Evolutionary conservation across 2,888 invertebrate genomes (phyloP).

Genomic region (Strigamia crassipes): DNA sequence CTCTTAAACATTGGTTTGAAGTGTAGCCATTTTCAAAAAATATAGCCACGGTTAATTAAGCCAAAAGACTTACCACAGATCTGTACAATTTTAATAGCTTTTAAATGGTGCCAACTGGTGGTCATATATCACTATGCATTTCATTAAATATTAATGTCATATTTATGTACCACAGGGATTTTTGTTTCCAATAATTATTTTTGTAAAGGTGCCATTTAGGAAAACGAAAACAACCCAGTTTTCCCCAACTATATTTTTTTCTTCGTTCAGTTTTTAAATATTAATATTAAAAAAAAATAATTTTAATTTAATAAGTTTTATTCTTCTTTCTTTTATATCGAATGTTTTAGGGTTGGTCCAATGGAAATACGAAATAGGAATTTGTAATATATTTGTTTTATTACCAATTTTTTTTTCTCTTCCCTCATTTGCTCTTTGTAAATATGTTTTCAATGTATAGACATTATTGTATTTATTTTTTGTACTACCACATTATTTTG

Average conservation of each 20-base stretch:
- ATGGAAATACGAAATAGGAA: slow-evolving; percentile 1
- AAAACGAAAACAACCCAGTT: neutral
- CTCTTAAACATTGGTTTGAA: slow-evolving; percentile 43
- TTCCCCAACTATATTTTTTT: neutral
- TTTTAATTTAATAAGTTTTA: neutral
- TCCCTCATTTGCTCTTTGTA: slow-evolving; percentile 17
- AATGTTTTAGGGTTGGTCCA: neutral
- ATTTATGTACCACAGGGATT: slow-evolving; percentile 18
- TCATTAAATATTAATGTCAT: slow-evolving; percentile 19
- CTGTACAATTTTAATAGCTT: neutral
- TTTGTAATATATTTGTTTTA: slow-evolving; percentile 5
- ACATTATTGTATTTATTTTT: slow-evolving; percentile 36
- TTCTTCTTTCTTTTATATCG: neutral
- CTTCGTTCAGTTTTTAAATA: neutral
- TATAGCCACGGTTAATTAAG: neutral
- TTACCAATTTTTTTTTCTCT: neutral
- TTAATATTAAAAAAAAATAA: neutral
- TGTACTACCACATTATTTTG: slow-evolving; percentile 32
- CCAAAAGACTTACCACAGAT: slow-evolving; percentile 8
- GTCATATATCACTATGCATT: slow-evolving; percentile 25
- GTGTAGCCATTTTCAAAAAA: slow-evolving; percentile 1
- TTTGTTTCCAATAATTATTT: neutral
- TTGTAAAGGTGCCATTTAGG: slow-evolving; percentile 25
- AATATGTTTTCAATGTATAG: slow-evolving; percentile 30
- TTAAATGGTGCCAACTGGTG: slow-evolving; percentile 20